Base-by-base conservation (phyloP, 1,140 invertebrate species). In the Drosophila biarmipes region DNA sequence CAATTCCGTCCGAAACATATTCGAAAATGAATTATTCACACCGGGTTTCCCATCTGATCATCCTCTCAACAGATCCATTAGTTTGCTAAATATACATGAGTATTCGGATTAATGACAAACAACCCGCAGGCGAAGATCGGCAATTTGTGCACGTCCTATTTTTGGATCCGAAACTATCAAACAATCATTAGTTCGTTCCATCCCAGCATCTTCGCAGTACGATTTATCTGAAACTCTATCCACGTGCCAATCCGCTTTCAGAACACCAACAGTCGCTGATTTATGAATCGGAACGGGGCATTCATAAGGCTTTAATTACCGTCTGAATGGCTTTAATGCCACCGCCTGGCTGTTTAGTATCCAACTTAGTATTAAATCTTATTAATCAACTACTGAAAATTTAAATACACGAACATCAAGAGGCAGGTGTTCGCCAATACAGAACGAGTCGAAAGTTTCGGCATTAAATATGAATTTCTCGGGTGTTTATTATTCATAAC, bases 271-370 rank as follows among this genome's bases (percentile, higher is more conserved):
- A 14, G n/a, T 37, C 35, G 43, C 17, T 56, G 64, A 71, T 71
- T 71, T 71, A 71, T 69, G 67, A 19, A 27, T 69, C 64, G 67
- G 67, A 71, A 69, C 67, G 64, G 64, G 15, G 66, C 66, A 69
- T 69, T 55, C 62, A 69, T 69, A 69, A 68, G 37, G 57, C 40
- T 55, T 54, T 73, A 54, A 54, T 72, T 40, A 53, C 56, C 42
- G 68, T 59, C 57, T 48, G n/a, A 63, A 63, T 29, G 24, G 57
- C 69, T 69, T 71, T 27, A 34, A 69, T 71, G 64, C 49, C 67
- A 69, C 67, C 67, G 67, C 63, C 63, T 69, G 66, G 49, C 35
- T 48, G 49, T 69, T 69, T 56, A 56, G 67, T 6, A 14, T 69
- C 63, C 19, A 56, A 55, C 34, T n/a, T 15, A 48, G 63, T 69